These are phyloP conservation scores for Plecotus auritus DNA, from an alignment of 2,113 vertebrate species.

Conservation along the genomic window DNA sequence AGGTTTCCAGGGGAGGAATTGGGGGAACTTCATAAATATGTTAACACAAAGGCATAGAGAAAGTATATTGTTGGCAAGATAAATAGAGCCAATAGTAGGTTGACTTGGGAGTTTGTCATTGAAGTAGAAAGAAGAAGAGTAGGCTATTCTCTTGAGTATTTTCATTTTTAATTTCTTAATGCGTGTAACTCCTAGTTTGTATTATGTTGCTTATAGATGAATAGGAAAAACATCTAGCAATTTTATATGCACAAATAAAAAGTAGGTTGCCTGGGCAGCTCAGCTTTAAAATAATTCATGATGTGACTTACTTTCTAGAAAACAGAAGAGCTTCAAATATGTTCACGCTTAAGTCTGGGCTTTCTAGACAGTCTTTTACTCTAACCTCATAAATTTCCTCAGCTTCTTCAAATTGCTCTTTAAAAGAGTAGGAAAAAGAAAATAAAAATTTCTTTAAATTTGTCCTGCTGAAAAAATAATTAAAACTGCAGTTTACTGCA, in stretches of 20 bases:
- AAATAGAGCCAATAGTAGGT: background rate
- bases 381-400: conserved; percentile 86
- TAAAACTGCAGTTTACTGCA: background rate
- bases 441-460: conserved; percentile 17
- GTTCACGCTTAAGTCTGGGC: conserved; percentile 86
- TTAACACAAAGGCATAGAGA: background rate
- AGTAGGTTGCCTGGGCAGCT: background rate
- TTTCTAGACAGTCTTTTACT: conserved; percentile 89
- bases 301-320: background rate
- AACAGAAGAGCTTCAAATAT: background rate
- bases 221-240: background rate
- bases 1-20: background rate
- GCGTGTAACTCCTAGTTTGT: background rate
- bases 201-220: background rate
- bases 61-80: background rate
- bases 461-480: conserved; percentile 5
- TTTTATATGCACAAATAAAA: background rate
- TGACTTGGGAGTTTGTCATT: background rate
- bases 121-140: background rate
- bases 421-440: conserved; percentile 26
- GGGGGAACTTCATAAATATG: background rate
- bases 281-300: background rate
- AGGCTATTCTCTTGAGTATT: background rate
- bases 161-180: background rate
- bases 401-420: conserved; percentile 85